Evolutionary conservation across 2,888 invertebrate genomes (phyloP).

Genomic region (Pseudococcus viburni): DNA sequence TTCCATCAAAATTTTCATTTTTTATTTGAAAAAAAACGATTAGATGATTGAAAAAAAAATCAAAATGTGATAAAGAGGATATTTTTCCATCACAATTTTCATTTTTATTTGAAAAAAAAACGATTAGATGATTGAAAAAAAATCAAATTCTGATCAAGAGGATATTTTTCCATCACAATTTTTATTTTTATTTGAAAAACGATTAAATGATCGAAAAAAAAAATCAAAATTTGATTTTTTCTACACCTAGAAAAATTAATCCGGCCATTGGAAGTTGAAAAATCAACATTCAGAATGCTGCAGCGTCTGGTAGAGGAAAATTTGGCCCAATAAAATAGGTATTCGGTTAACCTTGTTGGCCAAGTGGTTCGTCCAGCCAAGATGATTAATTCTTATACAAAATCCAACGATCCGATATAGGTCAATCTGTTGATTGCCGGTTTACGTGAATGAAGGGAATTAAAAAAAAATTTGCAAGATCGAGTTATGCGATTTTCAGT

Average conservation of each 20-base stretch:
- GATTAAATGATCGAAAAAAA: not conserved
- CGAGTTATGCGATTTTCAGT: slow-evolving; percentile 39
- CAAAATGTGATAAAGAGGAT: too few species aligned
- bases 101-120: too few species aligned
- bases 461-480: slow-evolving; percentile 28
- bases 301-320: not conserved
- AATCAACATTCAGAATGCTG: not conserved
- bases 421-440: slow-evolving; percentile 31
- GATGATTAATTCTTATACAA: slow-evolving; percentile 21
- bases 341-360: slow-evolving; percentile 9
- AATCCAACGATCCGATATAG: not conserved
- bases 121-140: too few species aligned
- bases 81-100: too few species aligned
- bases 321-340: not conserved
- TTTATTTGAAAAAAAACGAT: too few species aligned
- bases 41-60: too few species aligned
- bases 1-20: too few species aligned
- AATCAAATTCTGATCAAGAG: too few species aligned
- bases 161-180: not conserved
- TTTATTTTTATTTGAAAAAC: too few species aligned
- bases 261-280: not conserved
- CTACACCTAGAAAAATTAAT: not conserved
- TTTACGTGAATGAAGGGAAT: slow-evolving; percentile 19
- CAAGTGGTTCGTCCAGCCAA: slow-evolving; percentile 5
- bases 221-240: not conserved